Evolutionary conservation across 2,888 invertebrate species (phyloP), one percentile per base, ranked within the genome.

Genomic region (Agrochola circellaris): DNA sequence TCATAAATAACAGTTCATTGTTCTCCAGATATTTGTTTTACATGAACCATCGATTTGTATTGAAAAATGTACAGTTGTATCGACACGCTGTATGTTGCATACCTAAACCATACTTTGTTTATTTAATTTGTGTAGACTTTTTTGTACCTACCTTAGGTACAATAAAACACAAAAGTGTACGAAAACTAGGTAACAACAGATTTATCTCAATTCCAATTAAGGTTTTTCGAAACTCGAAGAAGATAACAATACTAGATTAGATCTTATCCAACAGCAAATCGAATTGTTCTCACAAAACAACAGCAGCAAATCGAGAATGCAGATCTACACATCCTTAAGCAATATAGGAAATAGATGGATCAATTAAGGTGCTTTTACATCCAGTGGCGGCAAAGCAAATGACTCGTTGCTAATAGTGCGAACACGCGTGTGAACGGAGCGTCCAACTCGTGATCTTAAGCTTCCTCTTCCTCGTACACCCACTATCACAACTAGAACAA

Each of bases 381-480:
- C 61, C 56, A 82, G 70, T 70, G 67, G 79, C 70, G 78, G 77
- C 77, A 75, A 81, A 83, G 88, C 88, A 91, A 87, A 93, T 92
- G 90, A 90, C 82, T 89, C 89, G 92, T 91, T 84, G 84, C 92
- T 93, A 93, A 93, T 93, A 90, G 90, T 86, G 88, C 88, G 89
- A 85, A 86, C 94, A 92, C 91, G 94, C 92, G 89, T 93, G 91
- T 88, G 92, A 92, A 92, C 89, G 62, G 77, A 82, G 81, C 84
- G 81, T 67, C 80, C 89, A 89, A 92, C 81, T 91, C 87, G 92
- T 93, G 93, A 91, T 92, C 92, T 85, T 78, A n/a, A 45, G 79
- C 89, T 94, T 93, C 93, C 93, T 92, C 90, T 94, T 93, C 93
- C 94, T 93, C 69, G 72, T 20, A 82, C 71, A 73, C 83, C 73